These are phyloP conservation scores for Sericinus montela DNA, from an alignment of 2,888 invertebrate genomes.

Conservation along the genomic window DNA sequence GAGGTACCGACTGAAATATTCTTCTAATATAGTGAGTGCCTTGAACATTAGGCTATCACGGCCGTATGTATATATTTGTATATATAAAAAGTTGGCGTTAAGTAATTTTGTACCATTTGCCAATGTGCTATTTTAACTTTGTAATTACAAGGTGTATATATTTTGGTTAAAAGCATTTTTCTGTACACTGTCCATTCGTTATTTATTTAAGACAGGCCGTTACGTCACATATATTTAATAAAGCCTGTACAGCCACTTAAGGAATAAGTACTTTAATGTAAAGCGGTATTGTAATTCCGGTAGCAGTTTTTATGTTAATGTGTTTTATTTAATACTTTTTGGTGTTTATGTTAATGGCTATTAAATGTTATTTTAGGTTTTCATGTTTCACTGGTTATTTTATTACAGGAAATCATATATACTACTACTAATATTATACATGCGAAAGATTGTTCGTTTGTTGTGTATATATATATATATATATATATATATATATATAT, in stretches of 20 bases:
- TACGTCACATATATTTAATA: slow-evolving; percentile 17
- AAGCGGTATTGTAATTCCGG: slow-evolving; percentile 15
- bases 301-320: slow-evolving; percentile 20
- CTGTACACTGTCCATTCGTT: slow-evolving; percentile 16
- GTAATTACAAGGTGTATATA: background rate
- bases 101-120: too few species aligned
- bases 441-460: too few species aligned
- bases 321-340: slow-evolving; percentile 15
- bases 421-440: too few species aligned
- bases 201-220: slow-evolving; percentile 16
- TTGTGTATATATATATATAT: too few species aligned
- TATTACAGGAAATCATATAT: background rate
- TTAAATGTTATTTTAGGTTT: slow-evolving; percentile 17
- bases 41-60: too few species aligned
- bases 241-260: slow-evolving; percentile 15
- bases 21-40: too few species aligned
- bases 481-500: too few species aligned
- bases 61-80: too few species aligned
- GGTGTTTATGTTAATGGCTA: slow-evolving; percentile 10
- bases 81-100: too few species aligned
- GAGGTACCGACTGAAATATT: too few species aligned
- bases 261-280: slow-evolving; percentile 12
- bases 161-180: slow-evolving; percentile 18
- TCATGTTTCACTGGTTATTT: background rate
- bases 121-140: too few species aligned